Base-by-base conservation (phyloP, 2,888 invertebrate species). In the Drosophila neonasuta region DNA sequence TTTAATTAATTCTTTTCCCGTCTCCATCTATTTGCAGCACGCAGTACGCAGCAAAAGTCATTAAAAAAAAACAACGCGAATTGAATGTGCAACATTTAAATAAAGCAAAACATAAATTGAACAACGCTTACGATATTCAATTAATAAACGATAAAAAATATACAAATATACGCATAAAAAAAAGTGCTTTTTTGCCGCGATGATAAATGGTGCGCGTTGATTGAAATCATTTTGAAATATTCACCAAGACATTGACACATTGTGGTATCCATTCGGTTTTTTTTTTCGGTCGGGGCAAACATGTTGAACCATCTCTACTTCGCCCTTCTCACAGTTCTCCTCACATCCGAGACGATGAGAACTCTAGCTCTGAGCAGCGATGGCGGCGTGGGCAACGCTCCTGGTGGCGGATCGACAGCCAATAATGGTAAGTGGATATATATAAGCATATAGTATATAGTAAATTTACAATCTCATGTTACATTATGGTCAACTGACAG, bases 351-450 rank as follows among this genome's bases (percentile, higher is more conserved):
- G 45, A 48, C 59, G 11, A 9, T 66, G 34, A 55, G 65, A 56
- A 42, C 66, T 24, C 44, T 55, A 69, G 85, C 85, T 10, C 32
- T 79, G 20, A 82, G 80, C 65, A 81, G 74, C 60, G 74, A 71
- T 36, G 70, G 64, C 15, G 57, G 74, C 54, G 55, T 73, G 11
- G 73, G 80, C 52, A 73, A 4, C 36, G 36, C 58, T 54, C 68
- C 24, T 24, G 24, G 62, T 2, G 80, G 86, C 34, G 81, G 79
- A 10, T 82, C 77, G 55, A 74, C 84, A 8, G 79, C 79, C 8
- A 89, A 90, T 75, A 90, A 90, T 74, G 90, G 90, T 90, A 62
- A 90, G 90, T 89, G 15, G 8, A 24, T 24, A 24, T 24, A 20
- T 13, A 13, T 13, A 13, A 13, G 13, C 13, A 13, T 13, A 24